Percentiles rank a stretch among this genome's conserved stretches.
Evolutionary conservation across 2,113 vertebrate species (phyloP).

Genomic region (Opisthocomus hoazin): DNA sequence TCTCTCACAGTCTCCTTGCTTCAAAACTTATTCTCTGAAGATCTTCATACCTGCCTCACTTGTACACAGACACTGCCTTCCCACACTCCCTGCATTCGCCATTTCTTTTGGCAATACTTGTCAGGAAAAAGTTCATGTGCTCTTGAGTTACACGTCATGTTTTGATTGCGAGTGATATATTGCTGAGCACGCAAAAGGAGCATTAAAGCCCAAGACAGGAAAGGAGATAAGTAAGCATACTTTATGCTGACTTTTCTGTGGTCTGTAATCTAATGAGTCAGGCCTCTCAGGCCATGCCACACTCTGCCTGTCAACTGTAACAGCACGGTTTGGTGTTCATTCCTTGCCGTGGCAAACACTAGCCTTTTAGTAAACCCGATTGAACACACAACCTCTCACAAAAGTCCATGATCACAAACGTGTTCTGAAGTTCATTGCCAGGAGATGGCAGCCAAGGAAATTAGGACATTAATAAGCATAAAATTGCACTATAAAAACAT

Average conservation of each 20-base stretch:
- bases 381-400: not conserved
- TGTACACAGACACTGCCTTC: not conserved
- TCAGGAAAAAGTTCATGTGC: not conserved
- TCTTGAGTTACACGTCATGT: not conserved
- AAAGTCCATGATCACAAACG: not conserved
- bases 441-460: not conserved
- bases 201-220: not conserved
- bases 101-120: not conserved
- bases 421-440: not conserved
- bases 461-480: not conserved
- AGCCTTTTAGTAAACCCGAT: not conserved
- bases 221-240: not conserved
- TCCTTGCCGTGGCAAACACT: not conserved
- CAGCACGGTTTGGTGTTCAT: not conserved
- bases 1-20: not conserved
- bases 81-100: not conserved
- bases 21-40: not conserved
- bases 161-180: rapidly evolving
- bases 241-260: not conserved
- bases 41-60: not conserved
- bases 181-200: not conserved
- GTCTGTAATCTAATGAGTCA: not conserved
- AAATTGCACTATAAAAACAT: not conserved
- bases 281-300: not conserved
- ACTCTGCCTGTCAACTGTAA: not conserved